Conservation (phyloP, 2,113 vertebrate genomes). For the Thryonomys swinderianus region DNA sequence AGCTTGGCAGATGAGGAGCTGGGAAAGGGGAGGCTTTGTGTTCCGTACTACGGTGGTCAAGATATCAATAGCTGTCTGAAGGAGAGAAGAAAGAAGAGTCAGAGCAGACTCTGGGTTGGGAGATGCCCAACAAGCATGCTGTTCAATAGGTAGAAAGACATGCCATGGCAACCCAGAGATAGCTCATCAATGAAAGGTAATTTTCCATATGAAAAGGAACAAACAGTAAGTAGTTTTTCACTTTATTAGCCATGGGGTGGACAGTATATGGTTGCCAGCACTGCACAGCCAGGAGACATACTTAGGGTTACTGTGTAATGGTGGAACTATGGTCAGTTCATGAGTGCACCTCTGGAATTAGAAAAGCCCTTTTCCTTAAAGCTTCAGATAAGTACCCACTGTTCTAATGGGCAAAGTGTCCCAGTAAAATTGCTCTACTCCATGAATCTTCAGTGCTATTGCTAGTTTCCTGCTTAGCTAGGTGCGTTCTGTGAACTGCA, state of each 20-base stretch:
- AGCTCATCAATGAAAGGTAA: not conserved
- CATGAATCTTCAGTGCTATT: not conserved
- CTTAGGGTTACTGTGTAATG: not conserved
- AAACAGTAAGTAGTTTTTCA: fast-evolving
- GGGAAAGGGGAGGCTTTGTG: slow-evolving; percentile 95
- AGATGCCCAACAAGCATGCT: not conserved
- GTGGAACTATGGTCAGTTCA: not conserved
- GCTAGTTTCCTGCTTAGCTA: not conserved
- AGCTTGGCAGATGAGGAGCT: slow-evolving; percentile 96
- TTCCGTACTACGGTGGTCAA: slow-evolving; percentile 97
- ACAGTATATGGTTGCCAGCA: fast-evolving
- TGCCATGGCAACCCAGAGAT: not conserved
- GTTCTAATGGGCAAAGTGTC: not conserved
- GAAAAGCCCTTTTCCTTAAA: not conserved
- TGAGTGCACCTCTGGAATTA: not conserved
- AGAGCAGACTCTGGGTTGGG: not conserved
- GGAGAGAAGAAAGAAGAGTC: slow-evolving; percentile 14
- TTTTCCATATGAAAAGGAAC: not conserved
- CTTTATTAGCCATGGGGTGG: not conserved
- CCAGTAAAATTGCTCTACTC: not conserved
- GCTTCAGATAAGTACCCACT: not conserved
- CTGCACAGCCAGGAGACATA: too few species aligned
- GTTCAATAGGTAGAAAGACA: not conserved
- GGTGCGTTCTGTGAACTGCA: not conserved
- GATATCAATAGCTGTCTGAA: slow-evolving; percentile 97